phyloP scores from a whole-genome alignment of 2,113 vertebrate genomes.

The Macquaria australasica region DNA sequence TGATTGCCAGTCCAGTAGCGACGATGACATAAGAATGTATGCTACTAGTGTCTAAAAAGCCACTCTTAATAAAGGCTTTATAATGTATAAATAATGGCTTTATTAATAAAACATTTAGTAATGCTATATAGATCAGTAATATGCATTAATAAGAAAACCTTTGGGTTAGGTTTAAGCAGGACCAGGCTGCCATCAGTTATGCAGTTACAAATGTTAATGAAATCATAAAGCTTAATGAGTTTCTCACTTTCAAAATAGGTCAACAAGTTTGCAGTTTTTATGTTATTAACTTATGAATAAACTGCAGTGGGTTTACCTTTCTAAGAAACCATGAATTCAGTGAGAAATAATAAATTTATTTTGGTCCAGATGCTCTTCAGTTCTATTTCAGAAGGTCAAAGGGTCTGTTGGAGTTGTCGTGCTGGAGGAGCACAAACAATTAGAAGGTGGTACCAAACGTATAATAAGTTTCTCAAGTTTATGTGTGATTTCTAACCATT shows the following conservation, averaged over 20 bases:
- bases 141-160: background rate
- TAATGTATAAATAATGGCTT: background rate
- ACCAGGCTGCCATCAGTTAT: background rate
- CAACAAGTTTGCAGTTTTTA: background rate
- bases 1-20: slow-evolving; percentile 20
- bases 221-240: background rate
- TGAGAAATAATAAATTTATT: background rate
- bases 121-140: background rate
- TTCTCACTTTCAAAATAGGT: background rate
- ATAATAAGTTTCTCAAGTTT: slow-evolving; percentile 5
- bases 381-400: slow-evolving; percentile 17
- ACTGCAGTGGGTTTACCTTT: background rate
- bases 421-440: slow-evolving; percentile 15
- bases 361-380: background rate
- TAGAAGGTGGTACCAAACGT: background rate
- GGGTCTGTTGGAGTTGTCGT: background rate
- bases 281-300: background rate
- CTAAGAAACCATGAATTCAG: background rate
- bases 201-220: background rate
- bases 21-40: slow-evolving; percentile 26
- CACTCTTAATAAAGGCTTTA: slow-evolving; percentile 1
- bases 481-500: slow-evolving; percentile 52
- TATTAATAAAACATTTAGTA: background rate
- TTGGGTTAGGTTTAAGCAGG: background rate
- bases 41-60: background rate